Evolutionary conservation across 2,888 invertebrate species (phyloP), one percentile per base, ranked within the genome.

Genomic region (Eubasilissa splendida): DNA sequence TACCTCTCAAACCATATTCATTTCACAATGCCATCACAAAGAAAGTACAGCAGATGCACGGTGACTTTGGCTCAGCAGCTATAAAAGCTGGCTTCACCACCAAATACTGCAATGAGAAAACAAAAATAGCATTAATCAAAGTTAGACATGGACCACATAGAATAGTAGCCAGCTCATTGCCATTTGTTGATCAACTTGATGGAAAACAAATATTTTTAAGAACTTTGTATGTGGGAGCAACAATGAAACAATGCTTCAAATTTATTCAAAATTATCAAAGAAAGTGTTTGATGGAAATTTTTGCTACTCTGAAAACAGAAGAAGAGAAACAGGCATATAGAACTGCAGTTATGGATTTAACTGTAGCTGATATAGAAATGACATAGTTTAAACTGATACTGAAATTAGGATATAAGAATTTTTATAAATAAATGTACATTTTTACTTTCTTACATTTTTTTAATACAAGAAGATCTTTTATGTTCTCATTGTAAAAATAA

Each of bases 41-140:
- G 42, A 93, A 93, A 87, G 92, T 96, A 12, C 92, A 94, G 85
- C 92, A 93, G 85, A 86, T 94, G 79, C 94, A 94, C 87, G 96
- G 96, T 0, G 95, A 95, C 86, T 95, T 93, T 86, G 96, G 96
- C 10, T 88, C 91, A 54, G 95, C 95, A 9, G 90, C 95, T 1
- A 91, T 95, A 8, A 92, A 92, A 85, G 89, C 92, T 79, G 96
- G 95, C 42, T 94, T 96, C 85, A 88, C 91, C 86, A 93, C 94
- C 42, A 96, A 95, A 89, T 96, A 96, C 88, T 95, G 95, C 86
- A 96, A 96, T 88, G 91, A 93, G 84, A 91, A 92, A 80, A 96
- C 96, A 0, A 92, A 92, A 88, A 93, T 96, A 85, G 95, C 94
- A 0, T 90, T 96, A 54, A 90, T 96, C 74, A 91, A 95, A 85